Base-by-base conservation (phyloP, 1,140 invertebrate genomes). In the Drosophila kanapiae region DNA sequence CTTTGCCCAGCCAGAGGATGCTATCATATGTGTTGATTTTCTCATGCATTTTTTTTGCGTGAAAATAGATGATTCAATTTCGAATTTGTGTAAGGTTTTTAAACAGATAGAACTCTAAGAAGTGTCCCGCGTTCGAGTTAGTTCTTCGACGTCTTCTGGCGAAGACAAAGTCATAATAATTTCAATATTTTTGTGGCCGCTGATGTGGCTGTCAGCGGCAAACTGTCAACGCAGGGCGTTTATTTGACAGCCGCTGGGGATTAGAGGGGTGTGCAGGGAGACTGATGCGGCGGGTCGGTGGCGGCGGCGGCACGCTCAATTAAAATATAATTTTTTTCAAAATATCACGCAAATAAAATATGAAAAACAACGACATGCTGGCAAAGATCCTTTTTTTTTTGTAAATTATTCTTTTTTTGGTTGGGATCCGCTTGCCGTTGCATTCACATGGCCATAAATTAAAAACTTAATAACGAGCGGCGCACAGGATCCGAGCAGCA, bases 381-480 rank as follows among this genome's bases (percentile, higher is more conserved):
- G 69, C 31, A 31, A 51, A 72, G 70, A 72, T 71, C 18, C 67
- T 33, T 49, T 53, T 27, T 14, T 58, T 62, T 42, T 53, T 23
- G n/a, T n/a, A n/a, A n/a, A n/a, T n/a, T n/a, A 23, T n/a, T 60
- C 54, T 63, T 33, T 51, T 16, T 51, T 33, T 33, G 4, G 54
- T 47, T 57, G 38, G 70, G 48, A 71, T 68, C 62, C 60, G 76
- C 63, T 62, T 63, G 53, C 65, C 75, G 23, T 31, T 82, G 67
- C 80, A 81, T 79, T 86, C 86, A 85, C 86, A 90, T 85, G 71
- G 75, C 53, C 83, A 91, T 91, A 91, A 91, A 91, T 91, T 91
- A 88, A 91, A 91, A 88, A 88, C 83, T 91, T 91, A 91, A 91
- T 91, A 91, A 91, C 88, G 81, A 80, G 80, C 87, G 67, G 69